Base-by-base conservation (phyloP, 2,888 invertebrate species). In the Parelbella ahira region DNA sequence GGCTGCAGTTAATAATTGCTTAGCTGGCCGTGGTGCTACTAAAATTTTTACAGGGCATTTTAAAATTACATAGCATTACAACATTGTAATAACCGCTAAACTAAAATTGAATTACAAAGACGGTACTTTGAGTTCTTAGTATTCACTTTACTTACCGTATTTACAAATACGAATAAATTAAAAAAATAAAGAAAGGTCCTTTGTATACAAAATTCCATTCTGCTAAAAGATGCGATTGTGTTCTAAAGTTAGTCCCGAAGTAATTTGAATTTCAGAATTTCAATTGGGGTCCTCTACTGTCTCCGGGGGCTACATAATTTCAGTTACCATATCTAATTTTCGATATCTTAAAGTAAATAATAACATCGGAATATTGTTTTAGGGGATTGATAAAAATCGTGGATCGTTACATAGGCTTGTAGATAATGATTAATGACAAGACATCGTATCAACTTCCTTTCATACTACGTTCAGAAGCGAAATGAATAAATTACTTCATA, bases 231-330 rank as follows among this genome's bases (percentile, higher is more conserved):
- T 57, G 62, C 69, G 67, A 75, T 71, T 77, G 72, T 75, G 62
- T 73, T 74, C 63, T 59, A 61, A 74, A 80, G 65, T 77, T 64
- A 61, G 68, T 65, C 64, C 60, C 71, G 54, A 72, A 75, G 73
- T 74, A 68, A 83, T 83, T 82, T 81, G 73, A 80, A 80, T 75
- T 78, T 82, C 72, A 68, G 78, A 82, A 80, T 80, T 77, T 74
- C 66, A 75, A 77, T 68, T 60, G 61, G 62, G 60, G 54, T 62
- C 61, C 58, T 60, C 59, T 62, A 61, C n/a, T 15, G 4, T 63
- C 60, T 52, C 32, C 21, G 23, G 30, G 43, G 47, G 44, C 48
- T 49, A 53, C 46, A 54, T 53, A 54, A 57, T 57, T 53, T 55
- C 45, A 54, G 49, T 56, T 53, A 39, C 23, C 11, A 49, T 53